Base-by-base conservation (phyloP, 2,888 invertebrate species). In the Cartodere bifasciata region DNA sequence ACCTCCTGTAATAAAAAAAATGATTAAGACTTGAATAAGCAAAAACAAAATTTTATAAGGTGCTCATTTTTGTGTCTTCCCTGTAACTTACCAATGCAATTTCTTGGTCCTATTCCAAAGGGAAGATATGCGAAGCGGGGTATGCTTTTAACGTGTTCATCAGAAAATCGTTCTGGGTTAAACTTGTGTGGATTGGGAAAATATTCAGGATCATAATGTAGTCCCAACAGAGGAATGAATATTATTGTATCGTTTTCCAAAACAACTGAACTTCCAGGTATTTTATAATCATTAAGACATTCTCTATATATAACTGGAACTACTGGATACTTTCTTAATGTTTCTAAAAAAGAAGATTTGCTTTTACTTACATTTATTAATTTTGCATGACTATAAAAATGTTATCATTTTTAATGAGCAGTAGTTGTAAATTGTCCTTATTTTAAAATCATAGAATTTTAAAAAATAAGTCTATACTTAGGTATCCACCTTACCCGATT, bases 151-250 rank as follows among this genome's bases (percentile, higher is more conserved):
- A 2, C 6, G 10, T 46, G 48, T 29, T 50, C 52, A 1, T 46
- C 44, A 1, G 36, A 42, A 44, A 59, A 59, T 28, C 58, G 39
- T 31, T 58, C 57, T 0, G 61, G 62, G 32, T 56, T 48, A 38
- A 57, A 62, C 31, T 44, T 44, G n/a, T 53, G 41, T 1, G 60
- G 60, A 15, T 59, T 48, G 2, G 52, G 50, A 37, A 46, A 60
- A 42, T 50, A 48, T 9, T 50, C 34, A 3, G 46, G 44, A 37
- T 59, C 56, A 17, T 44, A 44, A 29, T 61, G 61, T n/a, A 62
- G 23, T 2, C 48, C 50, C 22, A 42, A 34, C 4, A 52, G 37
- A 1, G 59, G 56, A 11, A 60, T 45, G 4, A 47, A 31, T 1
- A 60, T 43, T 1, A 45, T 39, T 3, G 44, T 47, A 3, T 57